A percentile compares a stretch with the other conserved stretches of the same genome.
Conservation (phyloP, 2,113 vertebrate genomes). For the Xenotilapia leptura region DNA sequence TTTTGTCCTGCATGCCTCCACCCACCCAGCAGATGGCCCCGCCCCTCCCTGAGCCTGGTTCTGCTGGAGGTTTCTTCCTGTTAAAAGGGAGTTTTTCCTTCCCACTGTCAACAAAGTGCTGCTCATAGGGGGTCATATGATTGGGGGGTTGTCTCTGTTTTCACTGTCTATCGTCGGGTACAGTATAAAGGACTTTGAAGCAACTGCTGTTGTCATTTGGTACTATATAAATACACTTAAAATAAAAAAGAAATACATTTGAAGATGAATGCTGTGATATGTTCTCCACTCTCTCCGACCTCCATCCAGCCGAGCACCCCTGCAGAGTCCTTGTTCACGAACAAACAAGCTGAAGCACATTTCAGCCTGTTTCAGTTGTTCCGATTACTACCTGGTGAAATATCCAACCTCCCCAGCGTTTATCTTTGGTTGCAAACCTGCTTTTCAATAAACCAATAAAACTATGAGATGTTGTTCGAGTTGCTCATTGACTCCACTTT, state of each 20-base stretch:
- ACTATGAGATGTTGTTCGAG: neutral
- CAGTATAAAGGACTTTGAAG: neutral
- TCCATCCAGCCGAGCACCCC: neutral
- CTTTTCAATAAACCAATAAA: neutral
- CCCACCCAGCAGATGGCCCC: neutral
- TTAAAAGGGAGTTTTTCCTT: neutral
- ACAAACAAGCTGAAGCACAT: neutral
- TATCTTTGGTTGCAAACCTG: neutral
- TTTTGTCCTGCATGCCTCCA: neutral
- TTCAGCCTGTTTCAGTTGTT: neutral
- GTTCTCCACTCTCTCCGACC: neutral
- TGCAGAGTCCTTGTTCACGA: neutral
- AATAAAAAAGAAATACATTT: neutral
- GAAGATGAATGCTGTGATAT: neutral
- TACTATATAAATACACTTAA: neutral
- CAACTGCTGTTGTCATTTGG: no score
- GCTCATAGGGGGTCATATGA: rapidly evolving
- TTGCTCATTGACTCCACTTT: neutral
- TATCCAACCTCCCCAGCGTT: neutral
- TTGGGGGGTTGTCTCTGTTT: neutral
- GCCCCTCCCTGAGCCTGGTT: neutral
- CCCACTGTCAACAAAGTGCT: neutral
- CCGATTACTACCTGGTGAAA: rapidly evolving
- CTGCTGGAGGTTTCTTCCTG: neutral
- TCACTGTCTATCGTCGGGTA: neutral